Conservation (phyloP, 2,888 invertebrate species). For the Polydrusus pterygomalis region DNA sequence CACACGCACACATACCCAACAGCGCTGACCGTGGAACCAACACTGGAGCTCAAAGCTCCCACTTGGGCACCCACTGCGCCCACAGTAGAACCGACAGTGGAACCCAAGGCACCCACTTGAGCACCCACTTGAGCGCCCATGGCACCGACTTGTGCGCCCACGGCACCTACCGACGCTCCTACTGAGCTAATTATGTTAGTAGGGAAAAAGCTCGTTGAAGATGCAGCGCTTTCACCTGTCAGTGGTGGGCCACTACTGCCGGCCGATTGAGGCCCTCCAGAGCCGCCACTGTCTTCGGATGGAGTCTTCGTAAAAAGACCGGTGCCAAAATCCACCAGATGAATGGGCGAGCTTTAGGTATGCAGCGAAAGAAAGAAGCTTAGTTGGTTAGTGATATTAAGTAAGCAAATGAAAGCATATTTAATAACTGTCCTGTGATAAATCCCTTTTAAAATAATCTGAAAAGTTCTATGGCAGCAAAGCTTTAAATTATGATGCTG, state of each 20-base stretch:
- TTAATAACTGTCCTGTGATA: background rate
- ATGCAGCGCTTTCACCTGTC: slow-evolving; percentile 63
- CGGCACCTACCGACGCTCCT: slow-evolving; percentile 69
- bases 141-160: slow-evolving; percentile 68
- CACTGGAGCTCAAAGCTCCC: slow-evolving; percentile 65
- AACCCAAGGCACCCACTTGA: slow-evolving; percentile 69
- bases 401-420: slow-evolving; percentile 1
- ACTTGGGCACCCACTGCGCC: slow-evolving; percentile 66
- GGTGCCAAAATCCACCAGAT: slow-evolving; percentile 96
- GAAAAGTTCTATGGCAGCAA: too few relatives aligned
- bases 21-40: slow-evolving; percentile 66
- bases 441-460: background rate
- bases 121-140: slow-evolving; percentile 67
- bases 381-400: slow-evolving; percentile 45
- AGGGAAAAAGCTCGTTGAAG: slow-evolving; percentile 69
- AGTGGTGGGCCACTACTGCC: slow-evolving; percentile 76
- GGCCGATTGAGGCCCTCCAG: slow-evolving; percentile 72
- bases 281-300: slow-evolving; percentile 91
- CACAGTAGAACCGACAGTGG: slow-evolving; percentile 66
- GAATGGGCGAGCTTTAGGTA: slow-evolving; percentile 86
- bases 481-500: too few relatives aligned
- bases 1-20: slow-evolving; percentile 68
- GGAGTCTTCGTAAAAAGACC: slow-evolving; percentile 95
- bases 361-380: slow-evolving; percentile 43
- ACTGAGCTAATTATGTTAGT: slow-evolving; percentile 70